Percentiles rank a stretch among this genome's conserved stretches.
phyloP scores from a whole-genome alignment of 1,140 invertebrate genomes.

The Eupristina koningsbergeri region DNA sequence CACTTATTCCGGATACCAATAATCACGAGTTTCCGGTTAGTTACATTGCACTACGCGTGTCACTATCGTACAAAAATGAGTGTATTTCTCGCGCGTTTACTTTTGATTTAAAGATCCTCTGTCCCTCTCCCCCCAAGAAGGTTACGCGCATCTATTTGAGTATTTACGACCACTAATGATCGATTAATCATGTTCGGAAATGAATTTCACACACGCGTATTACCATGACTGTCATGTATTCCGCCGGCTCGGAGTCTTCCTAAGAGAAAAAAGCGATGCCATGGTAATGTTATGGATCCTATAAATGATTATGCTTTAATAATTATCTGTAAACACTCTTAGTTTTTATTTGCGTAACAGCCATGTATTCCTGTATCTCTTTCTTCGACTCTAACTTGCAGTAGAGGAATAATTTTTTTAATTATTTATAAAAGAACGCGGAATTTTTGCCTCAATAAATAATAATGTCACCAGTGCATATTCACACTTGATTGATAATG shows the following conservation, averaged over 20 bases:
- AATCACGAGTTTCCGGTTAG: slow-evolving; percentile 71
- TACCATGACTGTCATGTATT: background rate
- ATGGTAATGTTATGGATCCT: background rate
- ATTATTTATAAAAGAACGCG: too few species aligned
- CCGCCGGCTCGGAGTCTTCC: background rate
- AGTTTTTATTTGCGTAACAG: background rate
- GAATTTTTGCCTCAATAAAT: too few species aligned
- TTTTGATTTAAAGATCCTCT: background rate
- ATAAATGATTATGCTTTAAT: background rate
- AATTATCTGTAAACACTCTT: background rate
- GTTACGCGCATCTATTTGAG: background rate
- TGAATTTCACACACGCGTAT: slow-evolving; percentile 35
- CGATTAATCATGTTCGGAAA: slow-evolving; percentile 49
- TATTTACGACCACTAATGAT: slow-evolving; percentile 31
- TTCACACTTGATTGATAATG: too few species aligned
- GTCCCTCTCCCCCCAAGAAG: background rate
- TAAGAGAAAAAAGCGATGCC: background rate
- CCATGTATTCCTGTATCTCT: background rate
- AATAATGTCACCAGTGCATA: too few species aligned
- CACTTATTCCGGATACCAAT: slow-evolving; percentile 67
- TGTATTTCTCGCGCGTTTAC: slow-evolving; percentile 8
- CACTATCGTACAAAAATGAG: slow-evolving; percentile 43
- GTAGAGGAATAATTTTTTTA: background rate
- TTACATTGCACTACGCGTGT: slow-evolving; percentile 65
- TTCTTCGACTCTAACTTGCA: background rate